Evolutionary conservation across 2,888 invertebrate genomes (phyloP), one percentile per base, ranked within the genome.

Genomic region (Ectemnius lituratus): DNA sequence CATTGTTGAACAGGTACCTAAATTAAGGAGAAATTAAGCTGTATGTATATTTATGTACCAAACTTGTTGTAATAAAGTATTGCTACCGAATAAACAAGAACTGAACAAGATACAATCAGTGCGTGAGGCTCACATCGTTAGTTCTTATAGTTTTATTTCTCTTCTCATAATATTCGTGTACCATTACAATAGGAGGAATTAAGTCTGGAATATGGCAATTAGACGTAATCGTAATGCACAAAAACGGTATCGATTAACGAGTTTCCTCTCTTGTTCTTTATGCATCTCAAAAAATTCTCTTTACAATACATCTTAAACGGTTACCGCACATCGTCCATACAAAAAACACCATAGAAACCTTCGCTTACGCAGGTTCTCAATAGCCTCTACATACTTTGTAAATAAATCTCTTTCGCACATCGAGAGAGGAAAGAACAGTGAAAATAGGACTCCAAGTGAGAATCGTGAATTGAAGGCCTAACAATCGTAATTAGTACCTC

Each of bases 11-110:
- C 68, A 73, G 80, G 83, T 84, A 83, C 62, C 63, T 78, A 81
- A 76, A 74, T 74, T 72, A 77, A 83, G 82, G 81, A 82, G 84
- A 86, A 86, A 87, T 85, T 85, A 85, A 87, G 84, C 84, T 87
- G 83, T 86, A 89, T 89, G 88, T 89, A 89, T 90, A 90, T 90
- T 89, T 90, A 88, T 90, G 89, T 90, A 90, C 89, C 85, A 87
- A 89, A 89, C 14, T 83, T 86, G 86, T 90, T 90, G 87, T 89
- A 89, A 89, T 88, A 89, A 89, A 89, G 84, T 86, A 90, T 87
- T 89, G 84, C 86, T 85, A 89, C 83, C 82, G 74, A 86, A 86
- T 85, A 86, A 85, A 87, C 74, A 77, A 78, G 5, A 52, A 52
- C 52, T 16, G 37, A 16, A 52, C 16, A 52, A 52, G 52, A 16